These are phyloP conservation scores for Brenthis ino DNA, from an alignment of 2,888 invertebrate genomes.

Conservation along the genomic window DNA sequence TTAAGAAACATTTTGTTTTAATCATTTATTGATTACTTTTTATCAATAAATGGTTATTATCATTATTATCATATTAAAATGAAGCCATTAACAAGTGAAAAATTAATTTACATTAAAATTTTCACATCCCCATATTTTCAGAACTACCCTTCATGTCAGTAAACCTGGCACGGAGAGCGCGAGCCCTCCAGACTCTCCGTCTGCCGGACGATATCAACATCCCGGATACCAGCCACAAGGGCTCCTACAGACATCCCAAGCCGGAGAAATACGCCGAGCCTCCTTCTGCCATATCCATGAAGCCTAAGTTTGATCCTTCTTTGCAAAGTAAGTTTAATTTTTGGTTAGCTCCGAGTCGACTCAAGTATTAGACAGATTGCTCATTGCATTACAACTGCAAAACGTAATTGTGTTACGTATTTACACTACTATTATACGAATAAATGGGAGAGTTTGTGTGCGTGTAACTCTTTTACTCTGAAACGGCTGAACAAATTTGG, in stretches of 20 bases:
- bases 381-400: too few relatives aligned
- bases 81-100: not conserved
- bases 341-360: not conserved
- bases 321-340: conserved; percentile 55
- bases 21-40: too few relatives aligned
- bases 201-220: conserved; percentile 70
- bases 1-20: too few relatives aligned
- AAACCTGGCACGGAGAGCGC: conserved; percentile 67
- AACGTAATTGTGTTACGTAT: too few relatives aligned
- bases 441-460: too few relatives aligned
- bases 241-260: conserved; percentile 58
- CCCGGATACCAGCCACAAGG: conserved; percentile 67
- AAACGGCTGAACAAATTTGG: too few relatives aligned
- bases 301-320: conserved; percentile 61
- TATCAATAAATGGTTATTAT: too few relatives aligned
- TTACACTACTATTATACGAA: too few relatives aligned
- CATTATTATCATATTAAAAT: too few relatives aligned
- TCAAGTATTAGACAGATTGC: too few relatives aligned
- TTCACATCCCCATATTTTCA: conserved; percentile 40
- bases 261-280: conserved; percentile 65
- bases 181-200: conserved; percentile 69
- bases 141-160: conserved; percentile 76
- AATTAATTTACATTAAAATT: not conserved
- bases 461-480: too few relatives aligned
- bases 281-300: conserved; percentile 60